These are phyloP conservation scores for Hemistola chrysoprasaria DNA, from an alignment of 2,888 invertebrate genomes.

Conservation along the genomic window DNA sequence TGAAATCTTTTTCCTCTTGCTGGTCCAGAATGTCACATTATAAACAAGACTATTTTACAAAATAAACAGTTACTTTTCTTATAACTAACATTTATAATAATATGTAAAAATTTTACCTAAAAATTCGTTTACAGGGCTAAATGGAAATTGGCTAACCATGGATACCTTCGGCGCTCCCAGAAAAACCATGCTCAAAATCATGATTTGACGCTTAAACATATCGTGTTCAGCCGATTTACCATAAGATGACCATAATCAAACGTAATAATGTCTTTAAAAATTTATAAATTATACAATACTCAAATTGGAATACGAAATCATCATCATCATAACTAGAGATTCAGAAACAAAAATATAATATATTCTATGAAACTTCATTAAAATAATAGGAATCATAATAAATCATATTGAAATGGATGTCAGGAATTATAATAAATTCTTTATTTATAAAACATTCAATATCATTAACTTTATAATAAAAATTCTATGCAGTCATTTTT, in stretches of 20 bases:
- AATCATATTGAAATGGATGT: background rate
- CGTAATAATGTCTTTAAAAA: conserved; percentile 2
- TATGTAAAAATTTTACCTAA: background rate
- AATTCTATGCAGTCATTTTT: too few relatives aligned
- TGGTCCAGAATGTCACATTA: conserved; percentile 2
- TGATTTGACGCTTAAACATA: too few relatives aligned
- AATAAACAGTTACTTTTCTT: conserved; percentile 6
- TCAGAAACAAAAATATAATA: conserved; percentile 1
- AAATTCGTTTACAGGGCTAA: too few relatives aligned
- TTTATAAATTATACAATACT: conserved; percentile 1
- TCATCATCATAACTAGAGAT: conserved; percentile 7
- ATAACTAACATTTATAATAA: conserved; percentile 2
- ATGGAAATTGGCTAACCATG: too few relatives aligned
- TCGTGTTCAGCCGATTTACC: too few relatives aligned
- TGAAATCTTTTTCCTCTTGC: conserved; percentile 6
- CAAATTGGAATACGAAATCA: conserved; percentile 5
- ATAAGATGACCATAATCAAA: too few relatives aligned
- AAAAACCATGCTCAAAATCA: too few relatives aligned
- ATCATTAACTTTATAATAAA: too few relatives aligned
- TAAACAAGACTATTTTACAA: conserved; percentile 5
- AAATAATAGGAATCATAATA: conserved; percentile 1
- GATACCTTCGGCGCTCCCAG: too few relatives aligned
- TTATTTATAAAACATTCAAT: background rate
- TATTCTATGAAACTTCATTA: conserved; percentile 2
- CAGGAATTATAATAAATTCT: background rate